phyloP scores from a whole-genome alignment of 2,888 invertebrate genomes.

The Hybos culiciformis region DNA sequence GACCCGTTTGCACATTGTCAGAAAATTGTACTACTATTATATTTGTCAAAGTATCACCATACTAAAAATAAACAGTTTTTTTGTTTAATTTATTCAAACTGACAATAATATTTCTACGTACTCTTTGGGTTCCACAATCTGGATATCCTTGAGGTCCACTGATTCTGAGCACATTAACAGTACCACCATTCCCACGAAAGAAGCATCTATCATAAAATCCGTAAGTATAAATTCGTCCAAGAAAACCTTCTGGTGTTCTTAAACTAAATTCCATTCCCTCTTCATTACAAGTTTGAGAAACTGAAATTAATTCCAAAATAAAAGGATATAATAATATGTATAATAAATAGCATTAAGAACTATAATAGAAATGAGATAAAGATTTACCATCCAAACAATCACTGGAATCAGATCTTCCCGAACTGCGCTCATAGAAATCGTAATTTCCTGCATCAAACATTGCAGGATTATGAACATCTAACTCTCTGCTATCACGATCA shows the following conservation, averaged over 20 bases:
- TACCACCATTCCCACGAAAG: conserved; percentile 81
- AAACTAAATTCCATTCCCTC: conserved; percentile 91
- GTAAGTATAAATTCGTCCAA: conserved; percentile 81
- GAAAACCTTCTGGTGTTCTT: conserved; percentile 75
- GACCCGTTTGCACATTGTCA: conserved; percentile 80
- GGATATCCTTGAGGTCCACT: conserved; percentile 87
- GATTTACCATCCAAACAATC: conserved; percentile 74
- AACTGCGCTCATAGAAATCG: conserved; percentile 71
- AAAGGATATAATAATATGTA: no score
- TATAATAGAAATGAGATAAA: no score
- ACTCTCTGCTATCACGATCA: conserved; percentile 69
- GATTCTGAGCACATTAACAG: conserved; percentile 66
- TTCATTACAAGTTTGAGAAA: conserved; percentile 81
- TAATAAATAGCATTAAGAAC: no score
- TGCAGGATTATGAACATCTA: conserved; percentile 72
- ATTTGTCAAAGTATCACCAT: conserved; percentile 85
- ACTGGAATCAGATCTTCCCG: conserved; percentile 54
- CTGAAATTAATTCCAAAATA: conserved; percentile 38
- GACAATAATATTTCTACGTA: conserved; percentile 24
- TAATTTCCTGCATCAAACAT: conserved; percentile 76
- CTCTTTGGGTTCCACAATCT: conserved; percentile 80
- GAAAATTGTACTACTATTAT: conserved; percentile 90
- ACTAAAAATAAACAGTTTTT: conserved; percentile 39
- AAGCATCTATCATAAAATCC: conserved; percentile 84
- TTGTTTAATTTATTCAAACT: not conserved